phyloP scores from a whole-genome alignment of 2,888 invertebrate species.

The Unio pictorum region DNA sequence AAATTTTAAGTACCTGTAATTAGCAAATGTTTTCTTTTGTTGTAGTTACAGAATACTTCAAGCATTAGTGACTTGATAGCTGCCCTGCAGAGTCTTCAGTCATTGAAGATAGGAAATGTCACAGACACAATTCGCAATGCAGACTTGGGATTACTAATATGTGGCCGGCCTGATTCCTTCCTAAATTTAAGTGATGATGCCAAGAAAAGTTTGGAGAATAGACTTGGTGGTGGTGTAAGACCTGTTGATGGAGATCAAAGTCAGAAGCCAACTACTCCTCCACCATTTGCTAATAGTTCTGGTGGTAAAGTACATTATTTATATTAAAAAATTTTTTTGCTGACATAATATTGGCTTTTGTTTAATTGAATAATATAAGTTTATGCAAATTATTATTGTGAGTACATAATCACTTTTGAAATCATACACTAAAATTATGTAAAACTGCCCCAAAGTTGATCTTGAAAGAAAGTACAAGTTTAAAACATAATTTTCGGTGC shows the following conservation, averaged over 20 bases:
- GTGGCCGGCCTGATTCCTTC: slow-evolving; percentile 19
- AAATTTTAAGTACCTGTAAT: too few species aligned
- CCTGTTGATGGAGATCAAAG: too few species aligned
- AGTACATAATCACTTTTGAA: neutral
- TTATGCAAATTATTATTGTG: neutral
- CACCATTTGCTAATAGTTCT: too few species aligned
- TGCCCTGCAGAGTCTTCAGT: slow-evolving; percentile 13
- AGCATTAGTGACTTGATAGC: slow-evolving; percentile 14
- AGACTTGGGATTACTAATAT: slow-evolving; percentile 20
- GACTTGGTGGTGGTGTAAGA: too few species aligned
- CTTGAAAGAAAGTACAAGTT: slow-evolving; percentile 14
- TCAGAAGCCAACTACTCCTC: too few species aligned
- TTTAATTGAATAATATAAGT: neutral
- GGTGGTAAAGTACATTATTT: too few species aligned
- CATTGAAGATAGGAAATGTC: slow-evolving; percentile 1
- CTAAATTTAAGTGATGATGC: slow-evolving; percentile 13
- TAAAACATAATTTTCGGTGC: slow-evolving; percentile 12
- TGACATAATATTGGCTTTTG: too few species aligned
- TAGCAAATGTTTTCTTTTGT: too few species aligned
- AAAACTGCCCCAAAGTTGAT: neutral
- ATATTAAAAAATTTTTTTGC: too few species aligned
- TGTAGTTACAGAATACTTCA: slow-evolving; percentile 11
- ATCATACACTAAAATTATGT: neutral
- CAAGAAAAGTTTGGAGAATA: neutral
- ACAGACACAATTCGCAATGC: neutral